phyloP scores from a whole-genome alignment of 2,113 vertebrate species.

The Protobothrops flavoviridis region DNA sequence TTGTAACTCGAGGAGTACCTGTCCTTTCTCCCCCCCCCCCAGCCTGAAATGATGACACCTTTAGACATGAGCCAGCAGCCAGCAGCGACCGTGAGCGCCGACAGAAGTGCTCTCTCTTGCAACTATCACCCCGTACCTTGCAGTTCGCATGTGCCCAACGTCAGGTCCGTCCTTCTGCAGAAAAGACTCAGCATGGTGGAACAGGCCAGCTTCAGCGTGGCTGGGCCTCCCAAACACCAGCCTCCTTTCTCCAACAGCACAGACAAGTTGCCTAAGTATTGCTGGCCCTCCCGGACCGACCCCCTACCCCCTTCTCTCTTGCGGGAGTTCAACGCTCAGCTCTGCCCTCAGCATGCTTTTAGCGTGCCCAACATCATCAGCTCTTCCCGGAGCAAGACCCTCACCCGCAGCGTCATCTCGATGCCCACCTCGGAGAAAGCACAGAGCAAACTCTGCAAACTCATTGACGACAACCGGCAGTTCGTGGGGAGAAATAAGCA shows the following conservation, averaged over 20 bases:
- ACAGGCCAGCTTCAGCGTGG: neutral
- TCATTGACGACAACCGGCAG: slow-evolving; percentile 70
- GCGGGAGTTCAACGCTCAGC: neutral
- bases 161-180: neutral
- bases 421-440: slow-evolving; percentile 23
- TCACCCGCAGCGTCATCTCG: slow-evolving; percentile 21
- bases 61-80: neutral
- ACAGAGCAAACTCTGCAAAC: slow-evolving; percentile 70
- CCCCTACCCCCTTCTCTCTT: neutral
- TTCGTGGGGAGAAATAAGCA: slow-evolving; percentile 42
- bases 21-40: neutral
- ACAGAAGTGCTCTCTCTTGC: slow-evolving; percentile 45
- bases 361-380: slow-evolving; percentile 51
- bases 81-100: slow-evolving; percentile 10
- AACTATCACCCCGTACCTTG: slow-evolving; percentile 19
- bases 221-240: slow-evolving; percentile 9
- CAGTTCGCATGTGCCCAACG: neutral
- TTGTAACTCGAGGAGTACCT: neutral
- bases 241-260: slow-evolving; percentile 43
- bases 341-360: slow-evolving; percentile 3
- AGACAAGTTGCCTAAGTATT: slow-evolving; percentile 37
- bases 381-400: neutral
- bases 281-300: slow-evolving; percentile 10
- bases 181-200: slow-evolving; percentile 30
- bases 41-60: slow-evolving; percentile 42